Evolutionary conservation across 1,140 invertebrate species (phyloP).

Genomic region (Aphaenogaster rudis): DNA sequence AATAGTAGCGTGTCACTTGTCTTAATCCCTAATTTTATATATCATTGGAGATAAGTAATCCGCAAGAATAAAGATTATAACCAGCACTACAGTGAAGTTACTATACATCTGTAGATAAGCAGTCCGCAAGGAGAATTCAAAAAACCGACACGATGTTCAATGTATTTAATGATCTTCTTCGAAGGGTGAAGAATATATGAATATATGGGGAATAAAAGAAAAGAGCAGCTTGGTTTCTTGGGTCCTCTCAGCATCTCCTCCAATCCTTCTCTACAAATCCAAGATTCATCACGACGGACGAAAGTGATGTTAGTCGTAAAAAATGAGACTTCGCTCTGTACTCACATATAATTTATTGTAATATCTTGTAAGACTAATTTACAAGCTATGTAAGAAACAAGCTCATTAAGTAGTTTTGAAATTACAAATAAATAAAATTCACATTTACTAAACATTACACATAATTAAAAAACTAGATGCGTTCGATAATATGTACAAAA

Average conservation of each 20-base stretch:
- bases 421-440: constrained; percentile 27
- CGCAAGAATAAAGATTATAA: constrained; percentile 80
- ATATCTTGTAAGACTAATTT: constrained; percentile 13
- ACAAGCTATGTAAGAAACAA: constrained; percentile 2
- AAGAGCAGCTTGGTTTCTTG: constrained; percentile 19
- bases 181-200: constrained; percentile 78
- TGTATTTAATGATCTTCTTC: constrained; percentile 81
- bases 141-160: constrained; percentile 82
- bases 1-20: constrained; percentile 78
- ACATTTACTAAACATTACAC: neutral
- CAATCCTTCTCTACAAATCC: neutral
- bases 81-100: constrained; percentile 81
- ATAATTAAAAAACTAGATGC: neutral
- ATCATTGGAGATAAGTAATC: constrained; percentile 80
- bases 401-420: neutral
- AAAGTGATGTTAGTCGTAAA: neutral
- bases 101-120: constrained; percentile 78
- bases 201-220: constrained; percentile 76
- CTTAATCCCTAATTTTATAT: constrained; percentile 82
- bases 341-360: constrained; percentile 7
- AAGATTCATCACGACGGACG: neutral
- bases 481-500: constrained; percentile 41
- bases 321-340: neutral
- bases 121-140: constrained; percentile 76
- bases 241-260: constrained; percentile 60